These are phyloP conservation scores for Papilio polytes DNA, from an alignment of 1,140 invertebrate genomes.

Conservation along the genomic window DNA sequence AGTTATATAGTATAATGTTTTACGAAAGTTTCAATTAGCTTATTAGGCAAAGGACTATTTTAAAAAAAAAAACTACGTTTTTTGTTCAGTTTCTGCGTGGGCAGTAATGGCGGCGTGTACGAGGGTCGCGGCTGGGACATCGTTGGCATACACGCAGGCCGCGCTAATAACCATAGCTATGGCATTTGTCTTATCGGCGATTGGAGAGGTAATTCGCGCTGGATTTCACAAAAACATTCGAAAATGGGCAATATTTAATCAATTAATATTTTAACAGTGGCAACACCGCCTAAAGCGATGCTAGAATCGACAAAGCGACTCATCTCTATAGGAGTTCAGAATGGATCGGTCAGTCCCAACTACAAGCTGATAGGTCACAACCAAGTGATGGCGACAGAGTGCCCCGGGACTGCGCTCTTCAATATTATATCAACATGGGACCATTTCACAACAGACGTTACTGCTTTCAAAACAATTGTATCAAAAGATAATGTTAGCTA, in stretches of 20 bases:
- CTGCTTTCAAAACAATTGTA: not conserved
- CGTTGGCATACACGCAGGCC: slow-evolving; percentile 88
- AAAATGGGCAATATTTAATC: not conserved
- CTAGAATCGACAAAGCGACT: slow-evolving; percentile 84
- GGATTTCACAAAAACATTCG: no score
- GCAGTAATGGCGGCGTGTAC: slow-evolving; percentile 90
- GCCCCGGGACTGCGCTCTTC: slow-evolving; percentile 87
- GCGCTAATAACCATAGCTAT: slow-evolving; percentile 88
- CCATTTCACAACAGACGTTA: slow-evolving; percentile 65
- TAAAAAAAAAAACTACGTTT: slow-evolving; percentile 21
- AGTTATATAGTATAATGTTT: no score
- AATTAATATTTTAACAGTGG: slow-evolving; percentile 71
- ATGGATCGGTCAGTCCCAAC: slow-evolving; percentile 83
- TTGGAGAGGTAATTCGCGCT: slow-evolving; percentile 82
- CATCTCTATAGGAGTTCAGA: slow-evolving; percentile 85
- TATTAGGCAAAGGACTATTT: not conserved
- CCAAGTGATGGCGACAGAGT: slow-evolving; percentile 88
- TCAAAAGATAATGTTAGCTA: not conserved
- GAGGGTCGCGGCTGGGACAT: slow-evolving; percentile 90
- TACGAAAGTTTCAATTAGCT: no score
- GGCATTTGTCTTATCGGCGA: slow-evolving; percentile 90
- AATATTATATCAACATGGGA: slow-evolving; percentile 87
- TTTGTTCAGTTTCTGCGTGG: slow-evolving; percentile 89
- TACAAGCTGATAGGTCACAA: slow-evolving; percentile 89
- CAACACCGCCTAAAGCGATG: slow-evolving; percentile 85